These are phyloP conservation scores for Meda fulgida DNA, from an alignment of 2,797 vertebrate species.

Conservation along the genomic window DNA sequence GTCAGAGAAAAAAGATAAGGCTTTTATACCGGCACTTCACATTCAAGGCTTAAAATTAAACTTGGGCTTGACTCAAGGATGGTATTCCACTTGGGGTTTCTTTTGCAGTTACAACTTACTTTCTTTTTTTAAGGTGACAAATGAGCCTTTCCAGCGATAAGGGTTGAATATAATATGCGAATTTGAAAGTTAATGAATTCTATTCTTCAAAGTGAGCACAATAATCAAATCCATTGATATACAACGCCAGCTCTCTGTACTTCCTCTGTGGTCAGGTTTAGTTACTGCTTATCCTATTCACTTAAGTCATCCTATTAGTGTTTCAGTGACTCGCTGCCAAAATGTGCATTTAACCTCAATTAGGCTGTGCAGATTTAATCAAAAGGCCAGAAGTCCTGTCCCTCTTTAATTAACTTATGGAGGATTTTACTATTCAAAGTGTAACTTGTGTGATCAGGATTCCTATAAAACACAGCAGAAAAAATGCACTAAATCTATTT, in stretches of 20 bases:
- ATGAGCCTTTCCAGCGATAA: slow-evolving; percentile 28
- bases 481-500: not conserved
- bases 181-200: slow-evolving; percentile 45
- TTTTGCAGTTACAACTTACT: slow-evolving; percentile 9
- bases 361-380: slow-evolving; percentile 75
- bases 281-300: slow-evolving; percentile 64
- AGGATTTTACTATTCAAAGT: slow-evolving; percentile 63
- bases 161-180: not conserved
- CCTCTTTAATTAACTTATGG: slow-evolving; percentile 71
- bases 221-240: slow-evolving; percentile 33
- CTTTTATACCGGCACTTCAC: slow-evolving; percentile 34
- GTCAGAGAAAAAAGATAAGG: slow-evolving; percentile 52
- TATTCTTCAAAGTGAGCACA: slow-evolving; percentile 23
- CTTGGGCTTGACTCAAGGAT: slow-evolving; percentile 22
- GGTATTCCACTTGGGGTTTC: slow-evolving; percentile 6
- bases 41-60: slow-evolving; percentile 47
- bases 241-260: not conserved
- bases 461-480: slow-evolving; percentile 5
- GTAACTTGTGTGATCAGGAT: slow-evolving; percentile 41
- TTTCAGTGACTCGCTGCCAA: slow-evolving; percentile 71
- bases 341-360: slow-evolving; percentile 76
- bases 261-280: slow-evolving; percentile 38
- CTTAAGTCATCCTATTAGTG: slow-evolving; percentile 59
- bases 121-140: not conserved
- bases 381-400: slow-evolving; percentile 70